phyloP scores from a whole-genome alignment of 2,888 invertebrate genomes.

The Phytoseiulus persimilis region DNA sequence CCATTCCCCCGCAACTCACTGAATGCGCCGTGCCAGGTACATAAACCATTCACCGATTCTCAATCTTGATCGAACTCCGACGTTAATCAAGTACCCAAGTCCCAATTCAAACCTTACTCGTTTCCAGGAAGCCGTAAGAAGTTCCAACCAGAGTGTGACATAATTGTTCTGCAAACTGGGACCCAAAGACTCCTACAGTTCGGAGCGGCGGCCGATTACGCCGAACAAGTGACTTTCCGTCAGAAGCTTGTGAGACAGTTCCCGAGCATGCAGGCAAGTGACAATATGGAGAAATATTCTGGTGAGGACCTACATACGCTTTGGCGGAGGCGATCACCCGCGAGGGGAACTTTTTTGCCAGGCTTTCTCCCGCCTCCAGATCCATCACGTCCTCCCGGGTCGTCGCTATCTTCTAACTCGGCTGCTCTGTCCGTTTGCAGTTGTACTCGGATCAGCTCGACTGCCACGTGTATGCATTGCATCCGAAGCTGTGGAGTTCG shows the following conservation, averaged over 20 bases:
- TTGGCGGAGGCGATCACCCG: no score
- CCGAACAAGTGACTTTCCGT: not conserved
- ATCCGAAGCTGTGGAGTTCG: constrained; percentile 21
- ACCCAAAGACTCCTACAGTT: constrained; percentile 16
- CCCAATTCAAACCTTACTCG: no score
- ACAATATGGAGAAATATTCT: no score
- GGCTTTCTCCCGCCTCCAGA: no score
- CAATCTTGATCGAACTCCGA: no score
- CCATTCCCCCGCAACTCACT: not conserved
- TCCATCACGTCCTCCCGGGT: no score
- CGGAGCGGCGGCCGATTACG: constrained; percentile 23
- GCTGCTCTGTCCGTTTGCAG: not conserved
- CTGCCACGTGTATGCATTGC: constrained; percentile 24
- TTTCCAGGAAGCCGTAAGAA: constrained; percentile 36
- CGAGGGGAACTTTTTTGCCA: no score
- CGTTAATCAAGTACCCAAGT: no score
- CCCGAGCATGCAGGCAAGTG: constrained; percentile 30
- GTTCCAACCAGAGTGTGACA: constrained; percentile 28
- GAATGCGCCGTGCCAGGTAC: constrained; percentile 1
- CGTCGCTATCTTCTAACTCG: no score
- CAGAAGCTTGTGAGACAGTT: constrained; percentile 10
- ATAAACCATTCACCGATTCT: not conserved
- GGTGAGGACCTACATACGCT: no score
- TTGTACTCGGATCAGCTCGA: constrained; percentile 24
- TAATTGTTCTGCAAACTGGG: not conserved